Evolutionary conservation across 2,888 invertebrate genomes (phyloP).

Genomic region (Acronicta leporina): DNA sequence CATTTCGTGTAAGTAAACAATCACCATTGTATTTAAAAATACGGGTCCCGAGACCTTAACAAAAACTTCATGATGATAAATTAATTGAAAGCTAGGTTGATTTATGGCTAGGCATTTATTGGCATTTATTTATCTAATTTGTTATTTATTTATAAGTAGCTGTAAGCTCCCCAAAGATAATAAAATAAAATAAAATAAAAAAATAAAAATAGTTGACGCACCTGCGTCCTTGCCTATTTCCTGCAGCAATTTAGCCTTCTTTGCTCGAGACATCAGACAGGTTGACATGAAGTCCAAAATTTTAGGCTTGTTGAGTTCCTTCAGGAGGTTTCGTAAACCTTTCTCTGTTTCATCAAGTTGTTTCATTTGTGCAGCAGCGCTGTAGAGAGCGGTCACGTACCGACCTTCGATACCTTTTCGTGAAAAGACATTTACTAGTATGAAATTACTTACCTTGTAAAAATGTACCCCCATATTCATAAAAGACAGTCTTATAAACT

Average conservation of each 20-base stretch:
- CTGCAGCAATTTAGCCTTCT: constrained; percentile 70
- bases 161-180: no score
- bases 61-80: no score
- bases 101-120: no score
- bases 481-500: no score
- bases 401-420: constrained; percentile 75
- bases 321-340: constrained; percentile 63
- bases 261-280: constrained; percentile 69
- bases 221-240: constrained; percentile 69
- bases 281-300: constrained; percentile 76
- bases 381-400: constrained; percentile 78
- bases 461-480: no score
- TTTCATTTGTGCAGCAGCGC: constrained; percentile 71
- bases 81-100: no score
- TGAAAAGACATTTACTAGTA: constrained; percentile 6
- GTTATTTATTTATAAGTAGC: no score
- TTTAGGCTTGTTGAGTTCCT: constrained; percentile 69
- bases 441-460: neutral
- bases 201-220: constrained; percentile 46
- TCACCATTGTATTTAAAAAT: no score
- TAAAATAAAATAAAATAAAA: no score
- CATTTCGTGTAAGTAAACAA: no score
- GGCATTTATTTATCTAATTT: no score
- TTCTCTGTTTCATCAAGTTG: constrained; percentile 74
- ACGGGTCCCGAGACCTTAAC: no score